These are phyloP conservation scores for Cirrhinus mrigala DNA, from an alignment of 2,797 vertebrate species.

Conservation along the genomic window DNA sequence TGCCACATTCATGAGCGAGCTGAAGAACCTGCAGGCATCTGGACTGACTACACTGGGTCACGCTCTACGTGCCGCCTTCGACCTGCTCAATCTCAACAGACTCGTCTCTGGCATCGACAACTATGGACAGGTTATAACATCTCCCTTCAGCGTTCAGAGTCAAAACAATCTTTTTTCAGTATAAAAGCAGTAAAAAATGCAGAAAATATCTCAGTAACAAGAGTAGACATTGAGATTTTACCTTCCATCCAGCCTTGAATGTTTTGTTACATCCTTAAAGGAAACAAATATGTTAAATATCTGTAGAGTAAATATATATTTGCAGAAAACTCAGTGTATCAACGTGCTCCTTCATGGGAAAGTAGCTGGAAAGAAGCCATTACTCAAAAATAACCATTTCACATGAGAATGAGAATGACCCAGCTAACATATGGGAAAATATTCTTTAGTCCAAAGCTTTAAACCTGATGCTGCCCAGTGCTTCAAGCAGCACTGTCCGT, in stretches of 20 bases:
- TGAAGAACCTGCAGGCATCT: constrained; percentile 97
- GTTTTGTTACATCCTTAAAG: background rate
- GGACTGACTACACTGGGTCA: constrained; percentile 94
- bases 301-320: background rate
- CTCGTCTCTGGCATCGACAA: constrained; percentile 99
- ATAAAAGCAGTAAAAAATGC: background rate
- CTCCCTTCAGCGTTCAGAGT: constrained; percentile 19
- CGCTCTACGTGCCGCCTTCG: constrained; percentile 94
- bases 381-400: constrained; percentile 32
- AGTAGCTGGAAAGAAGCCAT: constrained; percentile 22
- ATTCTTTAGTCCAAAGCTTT: constrained; percentile 26
- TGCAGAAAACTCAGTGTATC: background rate
- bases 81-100: constrained; percentile 98
- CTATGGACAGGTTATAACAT: constrained; percentile 91
- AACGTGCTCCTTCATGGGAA: background rate
- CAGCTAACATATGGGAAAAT: constrained; percentile 48
- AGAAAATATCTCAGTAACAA: background rate
- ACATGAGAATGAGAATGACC: constrained; percentile 40
- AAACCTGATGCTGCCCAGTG: constrained; percentile 19
- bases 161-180: constrained; percentile 16
- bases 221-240: background rate
- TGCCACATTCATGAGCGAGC: constrained; percentile 96
- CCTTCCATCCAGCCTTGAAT: background rate
- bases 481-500: constrained; percentile 3
- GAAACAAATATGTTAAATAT: background rate